Evolutionary conservation across 2,797 vertebrate species (phyloP).

Genomic region (Margarornis squamiger): DNA sequence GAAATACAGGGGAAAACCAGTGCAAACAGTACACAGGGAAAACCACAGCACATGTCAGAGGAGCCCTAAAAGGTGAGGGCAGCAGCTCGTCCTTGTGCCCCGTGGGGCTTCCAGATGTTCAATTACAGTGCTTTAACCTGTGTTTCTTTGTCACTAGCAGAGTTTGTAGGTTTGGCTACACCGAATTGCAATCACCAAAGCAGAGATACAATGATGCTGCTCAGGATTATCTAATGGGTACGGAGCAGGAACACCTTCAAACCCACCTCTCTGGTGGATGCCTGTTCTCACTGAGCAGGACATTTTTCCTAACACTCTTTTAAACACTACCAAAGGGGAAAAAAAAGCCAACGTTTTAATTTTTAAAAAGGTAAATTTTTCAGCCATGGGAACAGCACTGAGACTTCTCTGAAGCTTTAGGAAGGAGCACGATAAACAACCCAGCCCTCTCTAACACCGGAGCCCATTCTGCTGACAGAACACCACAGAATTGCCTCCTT

Average conservation of each 20-base stretch:
- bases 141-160: background rate
- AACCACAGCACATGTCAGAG: background rate
- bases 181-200: background rate
- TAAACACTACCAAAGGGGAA: background rate
- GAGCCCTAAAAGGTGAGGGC: background rate
- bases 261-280: rapidly evolving
- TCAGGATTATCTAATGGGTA: background rate
- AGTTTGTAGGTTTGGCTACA: background rate
- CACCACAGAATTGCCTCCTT: background rate
- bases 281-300: background rate
- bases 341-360: background rate
- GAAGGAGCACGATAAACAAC: background rate
- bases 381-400: background rate
- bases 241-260: background rate
- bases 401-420: background rate
- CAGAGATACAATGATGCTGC: background rate
- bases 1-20: background rate
- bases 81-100: background rate
- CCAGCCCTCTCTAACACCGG: background rate
- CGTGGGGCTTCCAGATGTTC: rapidly evolving
- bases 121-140: rapidly evolving
- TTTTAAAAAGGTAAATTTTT: background rate
- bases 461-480: background rate
- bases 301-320: background rate
- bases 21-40: background rate